Conservation (phyloP, 2,888 invertebrate genomes). For the Eristalinus aeneus region DNA sequence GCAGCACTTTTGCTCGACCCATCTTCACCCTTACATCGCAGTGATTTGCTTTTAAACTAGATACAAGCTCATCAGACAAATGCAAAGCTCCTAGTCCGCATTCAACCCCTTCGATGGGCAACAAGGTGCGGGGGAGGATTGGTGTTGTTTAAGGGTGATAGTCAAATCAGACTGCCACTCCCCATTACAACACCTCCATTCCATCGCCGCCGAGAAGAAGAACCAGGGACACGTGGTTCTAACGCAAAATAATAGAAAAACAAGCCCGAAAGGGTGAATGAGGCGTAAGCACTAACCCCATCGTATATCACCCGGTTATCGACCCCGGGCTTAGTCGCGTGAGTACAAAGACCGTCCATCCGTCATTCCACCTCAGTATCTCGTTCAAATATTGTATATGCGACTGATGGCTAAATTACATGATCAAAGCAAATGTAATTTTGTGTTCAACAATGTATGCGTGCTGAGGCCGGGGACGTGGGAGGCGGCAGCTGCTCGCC, state of each 20-base stretch:
- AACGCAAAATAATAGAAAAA: background rate
- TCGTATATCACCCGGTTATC: slow-evolving; percentile 62
- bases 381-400: slow-evolving; percentile 51
- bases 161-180: slow-evolving; percentile 39
- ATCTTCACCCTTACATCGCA: slow-evolving; percentile 5
- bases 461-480: background rate
- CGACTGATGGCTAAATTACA: slow-evolving; percentile 69
- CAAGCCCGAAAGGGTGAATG: slow-evolving; percentile 43
- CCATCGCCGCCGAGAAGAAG: slow-evolving; percentile 4
- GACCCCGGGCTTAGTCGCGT: slow-evolving; percentile 68
- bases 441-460: slow-evolving; percentile 57
- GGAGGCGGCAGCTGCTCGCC: slow-evolving; percentile 19
- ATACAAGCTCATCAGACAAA: slow-evolving; percentile 57
- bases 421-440: slow-evolving; percentile 68
- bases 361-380: slow-evolving; percentile 32
- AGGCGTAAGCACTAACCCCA: slow-evolving; percentile 44
- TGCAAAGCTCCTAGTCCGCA: slow-evolving; percentile 66
- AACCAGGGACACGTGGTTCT: background rate
- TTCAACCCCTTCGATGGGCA: slow-evolving; percentile 12
- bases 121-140: slow-evolving; percentile 15
- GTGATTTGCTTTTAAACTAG: slow-evolving; percentile 66
- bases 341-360: slow-evolving; percentile 56
- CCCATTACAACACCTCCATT: background rate
- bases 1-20: background rate
- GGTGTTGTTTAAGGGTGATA: background rate